Evolutionary conservation across 2,797 vertebrate species (phyloP), one percentile per base, ranked within the genome.

Genomic region (Sebastes baramenuke): DNA sequence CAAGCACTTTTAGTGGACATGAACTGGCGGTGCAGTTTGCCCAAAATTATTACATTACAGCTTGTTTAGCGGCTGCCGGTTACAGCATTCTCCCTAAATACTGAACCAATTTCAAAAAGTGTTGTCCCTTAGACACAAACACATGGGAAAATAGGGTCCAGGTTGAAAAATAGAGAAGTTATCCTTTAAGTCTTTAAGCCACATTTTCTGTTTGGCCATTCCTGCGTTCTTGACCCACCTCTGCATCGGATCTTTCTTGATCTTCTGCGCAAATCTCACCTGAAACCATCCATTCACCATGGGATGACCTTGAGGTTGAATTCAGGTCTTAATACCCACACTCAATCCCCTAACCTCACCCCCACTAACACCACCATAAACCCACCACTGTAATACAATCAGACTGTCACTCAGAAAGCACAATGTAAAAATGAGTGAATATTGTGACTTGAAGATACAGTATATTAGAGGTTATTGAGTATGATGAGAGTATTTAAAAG

Each of bases 361-460:
- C 27, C 75, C 58, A 64, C 62, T 13, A 56, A 36, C 75, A 56
- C 32, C n/a, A 71, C 61, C 24, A 52, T 29, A 25, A 80, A 32
- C 56, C 77, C 58, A 74, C 71, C 72, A 64, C 66, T 60, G 82
- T 77, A 59, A 85, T 85, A 76, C 86, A 88, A 91, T 91, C 82
- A 81, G 74, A 88, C 76, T 78, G 32, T 86, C 75, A 73, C 72
- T 86, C 11, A 70, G 88, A 91, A 93, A 93, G 92, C 93, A 94
- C 93, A 94, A 94, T 93, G 93, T 92, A 93, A 78, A 92, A 87
- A 88, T 42, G 34, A 82, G 81, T 89, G 75, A 84, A 73, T 89
- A 88, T 87, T 88, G 91, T 90, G 85, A 89, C 79, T 90, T 88
- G 5, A 90, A 88, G 69, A 86, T 85, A 52, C 24, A 62, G 46